phyloP scores from a whole-genome alignment of 2,888 invertebrate genomes.

The Diabrotica balteata region DNA sequence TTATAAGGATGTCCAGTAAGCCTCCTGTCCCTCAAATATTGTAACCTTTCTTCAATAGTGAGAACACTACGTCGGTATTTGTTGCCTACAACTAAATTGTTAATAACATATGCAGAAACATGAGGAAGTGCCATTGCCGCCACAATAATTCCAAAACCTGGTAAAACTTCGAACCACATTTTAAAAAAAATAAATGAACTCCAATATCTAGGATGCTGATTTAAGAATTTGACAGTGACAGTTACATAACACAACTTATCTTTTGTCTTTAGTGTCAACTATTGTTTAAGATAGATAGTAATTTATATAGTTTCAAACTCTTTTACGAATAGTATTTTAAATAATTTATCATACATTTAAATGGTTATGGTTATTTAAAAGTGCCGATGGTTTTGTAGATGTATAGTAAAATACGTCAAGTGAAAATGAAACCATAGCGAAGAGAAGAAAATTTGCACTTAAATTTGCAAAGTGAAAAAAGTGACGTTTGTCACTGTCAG shows the following conservation, averaged over 20 bases:
- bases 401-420: too few species aligned
- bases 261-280: too few species aligned
- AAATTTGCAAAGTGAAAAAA: too few species aligned
- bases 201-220: not conserved
- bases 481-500: too few species aligned
- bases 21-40: constrained; percentile 69
- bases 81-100: constrained; percentile 69
- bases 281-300: too few species aligned
- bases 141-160: constrained; percentile 68
- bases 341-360: too few species aligned
- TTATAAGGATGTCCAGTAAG: constrained; percentile 69
- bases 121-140: constrained; percentile 69
- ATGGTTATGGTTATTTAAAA: too few species aligned
- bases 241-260: constrained; percentile 8
- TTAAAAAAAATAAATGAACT: constrained; percentile 29
- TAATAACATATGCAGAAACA: constrained; percentile 68
- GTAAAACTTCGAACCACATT: constrained; percentile 80
- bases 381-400: too few species aligned
- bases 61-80: constrained; percentile 64
- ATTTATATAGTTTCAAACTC: too few species aligned
- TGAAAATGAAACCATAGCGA: too few species aligned
- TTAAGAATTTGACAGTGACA: constrained; percentile 1
- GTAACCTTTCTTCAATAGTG: constrained; percentile 63
- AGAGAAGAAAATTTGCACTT: too few species aligned
- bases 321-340: too few species aligned